These are phyloP conservation scores for Rhagophthalmus giganteus DNA, from an alignment of 2,888 invertebrate genomes.

Conservation along the genomic window DNA sequence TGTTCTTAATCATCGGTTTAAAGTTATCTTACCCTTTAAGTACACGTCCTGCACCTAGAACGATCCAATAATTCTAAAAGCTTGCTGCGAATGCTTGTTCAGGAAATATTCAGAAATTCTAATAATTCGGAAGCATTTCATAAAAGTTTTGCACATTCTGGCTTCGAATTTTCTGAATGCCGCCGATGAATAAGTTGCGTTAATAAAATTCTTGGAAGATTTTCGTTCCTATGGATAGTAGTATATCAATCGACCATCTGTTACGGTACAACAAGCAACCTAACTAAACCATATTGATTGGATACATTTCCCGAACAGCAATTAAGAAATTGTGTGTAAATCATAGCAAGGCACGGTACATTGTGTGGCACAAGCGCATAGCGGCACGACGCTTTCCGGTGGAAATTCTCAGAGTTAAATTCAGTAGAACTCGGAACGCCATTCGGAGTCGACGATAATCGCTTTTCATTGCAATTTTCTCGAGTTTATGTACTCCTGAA, in stretches of 20 bases:
- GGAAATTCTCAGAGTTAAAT: slow-evolving; percentile 24
- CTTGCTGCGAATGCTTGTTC: background rate
- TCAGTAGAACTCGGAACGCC: slow-evolving; percentile 28
- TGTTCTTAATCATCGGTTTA: too few species aligned
- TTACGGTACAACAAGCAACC: slow-evolving; percentile 6
- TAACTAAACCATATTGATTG: slow-evolving; percentile 19
- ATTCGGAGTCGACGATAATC: slow-evolving; percentile 15
- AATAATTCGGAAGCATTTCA: background rate
- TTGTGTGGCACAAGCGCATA: slow-evolving; percentile 31
- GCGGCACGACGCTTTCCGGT: slow-evolving; percentile 24
- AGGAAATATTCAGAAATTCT: background rate
- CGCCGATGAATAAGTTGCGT: background rate
- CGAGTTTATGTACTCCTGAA: slow-evolving; percentile 13
- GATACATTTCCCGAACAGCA: slow-evolving; percentile 32
- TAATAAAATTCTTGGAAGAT: background rate
- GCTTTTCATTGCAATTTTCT: slow-evolving; percentile 10
- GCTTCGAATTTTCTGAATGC: background rate
- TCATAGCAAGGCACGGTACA: slow-evolving; percentile 31
- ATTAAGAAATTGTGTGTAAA: slow-evolving; percentile 39
- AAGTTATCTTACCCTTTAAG: too few species aligned
- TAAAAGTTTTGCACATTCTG: background rate
- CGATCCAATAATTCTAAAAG: too few species aligned
- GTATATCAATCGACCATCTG: slow-evolving; percentile 3
- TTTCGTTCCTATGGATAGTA: background rate
- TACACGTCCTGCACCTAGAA: too few species aligned